Evolutionary conservation across 2,113 vertebrate genomes (phyloP).

Genomic region (Phycodurus eques): DNA sequence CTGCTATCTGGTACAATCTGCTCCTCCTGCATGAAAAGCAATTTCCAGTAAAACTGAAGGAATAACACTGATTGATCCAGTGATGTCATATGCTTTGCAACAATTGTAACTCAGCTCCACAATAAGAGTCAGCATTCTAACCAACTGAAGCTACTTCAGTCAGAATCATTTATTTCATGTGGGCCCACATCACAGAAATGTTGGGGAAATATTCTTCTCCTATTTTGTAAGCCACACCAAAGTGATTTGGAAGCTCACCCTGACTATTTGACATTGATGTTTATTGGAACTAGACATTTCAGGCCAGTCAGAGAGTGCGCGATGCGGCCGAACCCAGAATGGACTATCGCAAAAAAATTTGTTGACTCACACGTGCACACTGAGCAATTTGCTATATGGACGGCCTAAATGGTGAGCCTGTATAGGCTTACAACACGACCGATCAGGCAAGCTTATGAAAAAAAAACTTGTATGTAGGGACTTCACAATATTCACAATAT

Average conservation of each 20-base stretch:
- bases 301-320: too few relatives aligned
- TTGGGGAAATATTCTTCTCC: neutral
- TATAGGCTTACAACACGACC: too few relatives aligned
- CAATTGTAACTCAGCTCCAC: neutral
- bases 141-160: neutral
- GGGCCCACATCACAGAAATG: neutral
- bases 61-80: neutral
- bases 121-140: neutral
- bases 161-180: neutral
- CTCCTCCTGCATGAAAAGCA: constrained; percentile 73
- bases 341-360: too few relatives aligned
- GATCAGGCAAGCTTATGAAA: too few relatives aligned
- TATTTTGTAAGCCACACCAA: neutral
- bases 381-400: too few relatives aligned
- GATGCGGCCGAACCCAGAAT: too few relatives aligned
- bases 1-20: constrained; percentile 69
- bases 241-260: neutral
- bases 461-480: too few relatives aligned
- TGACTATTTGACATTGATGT: too few relatives aligned
- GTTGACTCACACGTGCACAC: too few relatives aligned
- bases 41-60: neutral
- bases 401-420: too few relatives aligned
- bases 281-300: too few relatives aligned
- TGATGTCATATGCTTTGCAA: neutral
- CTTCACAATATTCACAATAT: too few relatives aligned